Percentiles rank a stretch among this genome's conserved stretches.
Conservation (phyloP, 2,888 invertebrate species). For the Melanargia galathea region DNA sequence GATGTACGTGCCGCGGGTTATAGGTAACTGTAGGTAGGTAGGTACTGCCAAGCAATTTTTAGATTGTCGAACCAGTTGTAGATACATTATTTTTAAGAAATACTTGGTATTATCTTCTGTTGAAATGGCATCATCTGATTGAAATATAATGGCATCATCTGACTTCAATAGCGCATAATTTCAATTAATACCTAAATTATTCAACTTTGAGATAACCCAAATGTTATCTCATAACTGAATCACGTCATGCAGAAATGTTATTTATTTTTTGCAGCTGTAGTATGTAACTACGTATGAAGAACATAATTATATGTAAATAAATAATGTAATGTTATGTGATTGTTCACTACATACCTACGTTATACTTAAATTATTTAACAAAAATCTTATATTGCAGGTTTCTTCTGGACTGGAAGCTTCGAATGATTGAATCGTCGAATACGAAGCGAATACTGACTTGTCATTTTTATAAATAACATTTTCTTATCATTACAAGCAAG, state of each 20-base stretch:
- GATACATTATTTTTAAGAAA: background rate
- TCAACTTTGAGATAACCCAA: slow-evolving; percentile 15
- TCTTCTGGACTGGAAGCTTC: background rate
- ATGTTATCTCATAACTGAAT: slow-evolving; percentile 11
- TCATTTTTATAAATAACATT: slow-evolving; percentile 62
- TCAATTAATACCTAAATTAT: slow-evolving; percentile 2
- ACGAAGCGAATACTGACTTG: background rate
- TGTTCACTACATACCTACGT: no score
- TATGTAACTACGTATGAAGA: background rate
- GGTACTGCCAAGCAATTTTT: no score
- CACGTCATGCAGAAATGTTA: slow-evolving; percentile 12
- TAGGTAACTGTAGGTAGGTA: no score
- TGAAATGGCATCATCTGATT: background rate
- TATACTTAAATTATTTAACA: background rate
- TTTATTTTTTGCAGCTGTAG: slow-evolving; percentile 8
- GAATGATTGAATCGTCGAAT: slow-evolving; percentile 20
- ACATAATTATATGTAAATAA: no score
- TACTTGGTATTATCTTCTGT: background rate
- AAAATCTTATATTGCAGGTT: background rate
- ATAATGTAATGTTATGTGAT: no score
- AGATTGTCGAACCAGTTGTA: no score
- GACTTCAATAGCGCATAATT: background rate
- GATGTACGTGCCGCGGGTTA: no score
- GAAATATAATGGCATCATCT: background rate
- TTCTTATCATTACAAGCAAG: slow-evolving; percentile 66